phyloP scores from a whole-genome alignment of 1,140 invertebrate species.

The Caenorhabditis brenneri region DNA sequence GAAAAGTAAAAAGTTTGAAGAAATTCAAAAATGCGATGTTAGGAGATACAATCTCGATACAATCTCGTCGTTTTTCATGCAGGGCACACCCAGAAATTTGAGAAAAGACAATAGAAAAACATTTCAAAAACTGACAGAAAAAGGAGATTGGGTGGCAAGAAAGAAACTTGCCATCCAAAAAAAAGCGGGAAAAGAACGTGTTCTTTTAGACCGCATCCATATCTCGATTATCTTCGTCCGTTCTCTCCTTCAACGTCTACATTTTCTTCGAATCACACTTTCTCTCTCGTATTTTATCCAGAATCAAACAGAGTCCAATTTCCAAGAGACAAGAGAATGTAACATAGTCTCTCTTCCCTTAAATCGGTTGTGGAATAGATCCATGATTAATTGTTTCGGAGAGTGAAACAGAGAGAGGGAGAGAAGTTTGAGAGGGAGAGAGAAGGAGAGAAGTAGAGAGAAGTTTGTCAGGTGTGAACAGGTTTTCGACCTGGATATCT shows the following conservation, averaged over 20 bases:
- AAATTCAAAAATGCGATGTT: not conserved
- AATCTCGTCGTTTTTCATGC: not conserved
- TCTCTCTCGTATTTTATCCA: not conserved
- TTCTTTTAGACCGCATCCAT: not conserved
- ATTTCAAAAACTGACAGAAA: not conserved
- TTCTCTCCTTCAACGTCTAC: not conserved
- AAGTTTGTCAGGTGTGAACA: not conserved
- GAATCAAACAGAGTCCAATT: constrained; percentile 3
- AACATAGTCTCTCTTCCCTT: not conserved
- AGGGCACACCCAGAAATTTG: constrained; percentile 17
- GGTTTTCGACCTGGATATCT: constrained; percentile 29
- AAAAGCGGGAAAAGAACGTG: not conserved
- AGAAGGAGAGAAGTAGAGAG: too few species aligned
- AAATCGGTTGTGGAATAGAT: not conserved
- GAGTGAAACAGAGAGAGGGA: too few species aligned
- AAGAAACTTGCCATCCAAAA: not conserved
- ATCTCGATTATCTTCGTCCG: constrained; percentile 6
- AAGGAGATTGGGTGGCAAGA: not conserved
- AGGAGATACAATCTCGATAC: not conserved
- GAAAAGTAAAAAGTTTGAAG: not conserved
- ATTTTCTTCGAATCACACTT: not conserved
- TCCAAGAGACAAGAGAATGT: not conserved
- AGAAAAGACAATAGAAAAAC: not conserved
- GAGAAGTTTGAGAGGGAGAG: constrained; percentile 12
- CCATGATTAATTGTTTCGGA: constrained; percentile 25